A percentile compares a stretch with the other conserved stretches of the same genome.
phyloP scores from a whole-genome alignment of 1,140 invertebrate genomes.

The Lasioglossum baleicum region DNA sequence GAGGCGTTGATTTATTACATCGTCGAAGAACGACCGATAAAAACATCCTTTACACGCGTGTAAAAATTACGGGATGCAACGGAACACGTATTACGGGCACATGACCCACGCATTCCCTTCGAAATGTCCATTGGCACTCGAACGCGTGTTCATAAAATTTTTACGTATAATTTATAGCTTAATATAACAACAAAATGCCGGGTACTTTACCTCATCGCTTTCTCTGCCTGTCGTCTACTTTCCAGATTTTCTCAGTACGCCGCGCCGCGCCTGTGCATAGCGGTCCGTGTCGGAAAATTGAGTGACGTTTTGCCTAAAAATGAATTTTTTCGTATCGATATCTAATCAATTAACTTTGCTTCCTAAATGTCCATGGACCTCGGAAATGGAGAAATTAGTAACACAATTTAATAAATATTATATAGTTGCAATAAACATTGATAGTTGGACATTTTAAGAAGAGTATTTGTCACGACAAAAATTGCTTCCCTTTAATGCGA shows the following conservation, averaged over 20 bases:
- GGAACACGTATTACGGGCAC: constrained; percentile 35
- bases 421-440: no score
- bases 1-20: constrained; percentile 41
- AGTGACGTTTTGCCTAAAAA: no score
- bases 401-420: no score
- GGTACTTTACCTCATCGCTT: constrained; percentile 9
- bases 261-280: no score
- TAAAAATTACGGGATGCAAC: constrained; percentile 37
- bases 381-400: no score
- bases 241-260: not conserved
- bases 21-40: constrained; percentile 29
- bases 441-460: no score
- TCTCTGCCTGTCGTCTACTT: not conserved
- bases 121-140: constrained; percentile 23
- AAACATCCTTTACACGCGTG: constrained; percentile 38
- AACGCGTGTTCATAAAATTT: constrained; percentile 38
- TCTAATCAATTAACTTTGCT: no score
- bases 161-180: constrained; percentile 40
- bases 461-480: no score
- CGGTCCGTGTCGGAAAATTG: no score
- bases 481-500: no score
- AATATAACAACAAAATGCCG: constrained; percentile 20
- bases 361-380: no score
- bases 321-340: no score
- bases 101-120: constrained; percentile 33